Evolutionary conservation across 2,888 invertebrate genomes (phyloP).

Genomic region (Toxonevra muliebris): DNA sequence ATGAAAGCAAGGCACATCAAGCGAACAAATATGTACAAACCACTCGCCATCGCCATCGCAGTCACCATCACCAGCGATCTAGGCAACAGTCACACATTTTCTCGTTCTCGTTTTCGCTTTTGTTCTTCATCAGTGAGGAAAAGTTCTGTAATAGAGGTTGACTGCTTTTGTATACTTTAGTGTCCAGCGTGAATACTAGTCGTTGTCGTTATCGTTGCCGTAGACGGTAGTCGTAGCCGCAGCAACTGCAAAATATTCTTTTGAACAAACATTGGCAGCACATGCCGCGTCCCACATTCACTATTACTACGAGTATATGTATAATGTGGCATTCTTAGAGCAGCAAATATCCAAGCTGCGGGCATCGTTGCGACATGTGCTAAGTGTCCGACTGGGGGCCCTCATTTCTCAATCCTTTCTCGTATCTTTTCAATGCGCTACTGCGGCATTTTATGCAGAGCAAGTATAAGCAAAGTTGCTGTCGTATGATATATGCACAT

Average conservation of each 20-base stretch:
- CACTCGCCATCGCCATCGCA: too few relatives aligned
- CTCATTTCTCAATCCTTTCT: constrained; percentile 32
- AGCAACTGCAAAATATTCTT: constrained; percentile 35
- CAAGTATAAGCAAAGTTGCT: constrained; percentile 25
- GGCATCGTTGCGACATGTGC: constrained; percentile 42
- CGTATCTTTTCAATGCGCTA: constrained; percentile 15
- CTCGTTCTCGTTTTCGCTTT: constrained; percentile 1
- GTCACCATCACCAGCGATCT: constrained; percentile 46
- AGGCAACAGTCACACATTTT: constrained; percentile 37
- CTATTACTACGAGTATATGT: constrained; percentile 27
- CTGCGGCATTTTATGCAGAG: constrained; percentile 35
- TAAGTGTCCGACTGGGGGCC: constrained; percentile 16
- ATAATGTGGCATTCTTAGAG: constrained; percentile 32
- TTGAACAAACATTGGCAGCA: constrained; percentile 45
- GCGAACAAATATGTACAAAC: constrained; percentile 53
- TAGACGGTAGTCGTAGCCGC: constrained; percentile 36
- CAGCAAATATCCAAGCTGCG: constrained; percentile 42
- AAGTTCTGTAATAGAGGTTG: constrained; percentile 23
- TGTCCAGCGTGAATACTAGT: constrained; percentile 30
- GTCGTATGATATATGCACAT: constrained; percentile 7
- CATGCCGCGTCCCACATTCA: constrained; percentile 15
- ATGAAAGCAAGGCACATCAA: constrained; percentile 31
- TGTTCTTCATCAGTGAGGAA: constrained; percentile 32
- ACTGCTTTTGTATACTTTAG: background rate
- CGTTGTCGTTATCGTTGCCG: constrained; percentile 1